These are phyloP conservation scores for Notocelia uddmanniana DNA, from an alignment of 2,888 invertebrate species.

Conservation along the genomic window DNA sequence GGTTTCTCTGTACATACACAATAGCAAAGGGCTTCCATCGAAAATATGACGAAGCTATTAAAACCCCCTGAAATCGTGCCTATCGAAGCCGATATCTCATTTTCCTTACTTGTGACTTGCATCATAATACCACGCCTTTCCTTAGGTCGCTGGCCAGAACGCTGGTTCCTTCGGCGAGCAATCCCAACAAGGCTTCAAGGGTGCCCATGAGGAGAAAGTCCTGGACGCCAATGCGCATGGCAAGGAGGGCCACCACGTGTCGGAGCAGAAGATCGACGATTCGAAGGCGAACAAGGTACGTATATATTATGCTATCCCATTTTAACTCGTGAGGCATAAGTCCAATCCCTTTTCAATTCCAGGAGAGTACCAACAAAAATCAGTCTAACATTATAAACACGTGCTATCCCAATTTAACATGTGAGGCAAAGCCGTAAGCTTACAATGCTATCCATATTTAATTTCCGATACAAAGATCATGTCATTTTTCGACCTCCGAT, in stretches of 20 bases:
- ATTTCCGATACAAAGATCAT: neutral
- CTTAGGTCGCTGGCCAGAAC: conserved; percentile 79
- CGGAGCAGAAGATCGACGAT: conserved; percentile 85
- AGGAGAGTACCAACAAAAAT: conserved; percentile 70
- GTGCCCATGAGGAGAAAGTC: conserved; percentile 86
- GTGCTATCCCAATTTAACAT: neutral
- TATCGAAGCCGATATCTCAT: neutral
- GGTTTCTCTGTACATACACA: too few species aligned
- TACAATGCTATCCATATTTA: neutral
- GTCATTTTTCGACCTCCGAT: too few species aligned
- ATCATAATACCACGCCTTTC: neutral
- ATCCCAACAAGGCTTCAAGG: conserved; percentile 85
- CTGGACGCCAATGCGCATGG: conserved; percentile 85
- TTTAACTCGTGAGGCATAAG: neutral
- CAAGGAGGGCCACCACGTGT: conserved; percentile 86
- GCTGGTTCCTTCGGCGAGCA: conserved; percentile 86
- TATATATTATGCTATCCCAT: conserved; percentile 45
- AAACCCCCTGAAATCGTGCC: neutral
- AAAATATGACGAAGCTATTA: neutral
- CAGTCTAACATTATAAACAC: conserved; percentile 83
- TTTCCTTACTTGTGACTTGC: neutral
- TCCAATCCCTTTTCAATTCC: neutral
- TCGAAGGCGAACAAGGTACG: conserved; percentile 86
- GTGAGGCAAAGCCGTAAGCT: neutral
- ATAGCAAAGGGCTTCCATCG: neutral